Percentiles rank a stretch among this genome's conserved stretches.
phyloP scores from a whole-genome alignment of 2,888 invertebrate species.

The Halictus ligatus region DNA sequence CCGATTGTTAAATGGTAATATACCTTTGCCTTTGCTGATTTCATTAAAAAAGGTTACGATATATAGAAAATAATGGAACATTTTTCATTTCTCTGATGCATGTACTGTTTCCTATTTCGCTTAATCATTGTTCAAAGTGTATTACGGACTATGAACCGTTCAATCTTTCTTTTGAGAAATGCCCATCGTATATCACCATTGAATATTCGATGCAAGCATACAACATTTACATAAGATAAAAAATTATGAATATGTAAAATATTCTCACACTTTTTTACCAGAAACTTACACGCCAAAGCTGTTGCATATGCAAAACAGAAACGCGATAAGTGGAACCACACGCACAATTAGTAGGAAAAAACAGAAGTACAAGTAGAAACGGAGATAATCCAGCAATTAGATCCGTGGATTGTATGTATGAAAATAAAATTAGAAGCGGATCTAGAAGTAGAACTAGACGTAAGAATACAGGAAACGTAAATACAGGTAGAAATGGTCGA shows the following conservation, averaged over 20 bases:
- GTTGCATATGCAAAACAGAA: not conserved
- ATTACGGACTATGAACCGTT: not conserved
- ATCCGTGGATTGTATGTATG: not conserved
- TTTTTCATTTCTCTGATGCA: no score
- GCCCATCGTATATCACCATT: not conserved
- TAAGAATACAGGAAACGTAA: constrained; percentile 15
- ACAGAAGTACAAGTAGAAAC: not conserved
- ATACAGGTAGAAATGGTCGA: not conserved
- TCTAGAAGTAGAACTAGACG: not conserved
- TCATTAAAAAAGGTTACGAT: no score
- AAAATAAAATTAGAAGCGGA: not conserved
- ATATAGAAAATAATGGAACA: no score
- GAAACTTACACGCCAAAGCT: not conserved
- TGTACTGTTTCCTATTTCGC: no score
- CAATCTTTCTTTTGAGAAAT: not conserved
- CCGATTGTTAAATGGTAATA: no score
- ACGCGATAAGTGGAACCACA: not conserved
- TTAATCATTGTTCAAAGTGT: no score
- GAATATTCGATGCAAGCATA: not conserved
- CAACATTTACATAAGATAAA: not conserved
- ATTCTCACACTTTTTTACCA: not conserved
- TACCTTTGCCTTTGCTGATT: no score
- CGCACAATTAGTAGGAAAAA: not conserved
- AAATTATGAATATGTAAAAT: not conserved
- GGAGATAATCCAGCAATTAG: not conserved